Evolutionary conservation across 2,797 vertebrate genomes (phyloP).

Genomic region (Phoebastria nigripes): DNA sequence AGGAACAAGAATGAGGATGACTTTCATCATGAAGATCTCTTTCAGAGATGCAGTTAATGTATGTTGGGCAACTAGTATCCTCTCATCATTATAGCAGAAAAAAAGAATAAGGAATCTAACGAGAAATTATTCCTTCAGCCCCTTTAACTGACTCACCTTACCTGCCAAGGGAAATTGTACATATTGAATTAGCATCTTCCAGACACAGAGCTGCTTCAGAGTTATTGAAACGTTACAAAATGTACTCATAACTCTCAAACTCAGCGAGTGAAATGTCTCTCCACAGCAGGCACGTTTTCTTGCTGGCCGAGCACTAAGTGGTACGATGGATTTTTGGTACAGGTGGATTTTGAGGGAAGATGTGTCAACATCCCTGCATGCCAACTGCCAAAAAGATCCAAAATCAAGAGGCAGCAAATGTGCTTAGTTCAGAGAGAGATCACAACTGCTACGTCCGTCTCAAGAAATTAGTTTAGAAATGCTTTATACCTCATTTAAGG

Average conservation of each 20-base stretch:
- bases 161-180: neutral
- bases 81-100: neutral
- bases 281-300: neutral
- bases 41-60: neutral
- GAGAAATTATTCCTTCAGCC: neutral
- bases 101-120: neutral
- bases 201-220: neutral
- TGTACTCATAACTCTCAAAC: neutral
- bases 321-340: fast-evolving
- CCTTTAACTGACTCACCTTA: neutral
- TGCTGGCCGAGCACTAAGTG: neutral
- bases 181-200: neutral
- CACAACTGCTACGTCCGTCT: neutral
- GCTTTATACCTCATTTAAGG: neutral
- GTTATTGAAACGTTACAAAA: neutral
- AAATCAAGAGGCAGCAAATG: neutral
- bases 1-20: neutral
- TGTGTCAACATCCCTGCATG: fast-evolving
- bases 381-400: neutral
- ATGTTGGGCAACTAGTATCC: no score
- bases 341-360: neutral
- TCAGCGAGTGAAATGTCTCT: neutral
- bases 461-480: neutral
- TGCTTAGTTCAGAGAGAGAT: neutral
- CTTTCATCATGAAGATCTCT: neutral